phyloP scores from a whole-genome alignment of 1,140 invertebrate species.

The Lepidurus couesii region DNA sequence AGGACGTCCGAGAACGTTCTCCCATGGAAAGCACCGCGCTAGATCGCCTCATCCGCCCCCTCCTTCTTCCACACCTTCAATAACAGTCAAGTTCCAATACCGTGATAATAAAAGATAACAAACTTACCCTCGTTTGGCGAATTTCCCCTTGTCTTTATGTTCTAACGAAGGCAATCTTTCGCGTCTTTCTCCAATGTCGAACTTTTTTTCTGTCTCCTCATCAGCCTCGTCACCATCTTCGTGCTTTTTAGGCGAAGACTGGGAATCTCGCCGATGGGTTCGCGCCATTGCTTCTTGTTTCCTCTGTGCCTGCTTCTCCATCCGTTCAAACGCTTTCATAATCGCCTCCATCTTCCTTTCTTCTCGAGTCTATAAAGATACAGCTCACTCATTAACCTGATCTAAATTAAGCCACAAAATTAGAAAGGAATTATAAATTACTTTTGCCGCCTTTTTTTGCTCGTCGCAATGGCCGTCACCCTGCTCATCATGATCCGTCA shows the following conservation, averaged over 20 bases:
- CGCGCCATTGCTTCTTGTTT: slow-evolving; percentile 46
- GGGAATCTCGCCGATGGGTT: slow-evolving; percentile 34
- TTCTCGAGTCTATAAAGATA: slow-evolving; percentile 65
- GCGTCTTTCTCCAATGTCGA: slow-evolving; percentile 1
- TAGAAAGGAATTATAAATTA: slow-evolving; percentile 15
- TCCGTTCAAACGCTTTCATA: slow-evolving; percentile 75
- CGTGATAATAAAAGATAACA: background rate
- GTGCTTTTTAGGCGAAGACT: slow-evolving; percentile 38
- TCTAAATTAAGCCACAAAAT: background rate
- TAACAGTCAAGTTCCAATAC: no score
- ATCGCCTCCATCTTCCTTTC: slow-evolving; percentile 95
- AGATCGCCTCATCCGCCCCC: slow-evolving; percentile 35
- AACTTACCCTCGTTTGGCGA: slow-evolving; percentile 29
- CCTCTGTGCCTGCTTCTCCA: slow-evolving; percentile 52
- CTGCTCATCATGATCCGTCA: background rate
- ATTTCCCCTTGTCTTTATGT: slow-evolving; percentile 37
- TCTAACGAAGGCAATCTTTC: slow-evolving; percentile 25
- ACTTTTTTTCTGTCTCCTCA: slow-evolving; percentile 30
- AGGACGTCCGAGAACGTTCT: slow-evolving; percentile 33
- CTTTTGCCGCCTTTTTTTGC: background rate
- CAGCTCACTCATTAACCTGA: background rate
- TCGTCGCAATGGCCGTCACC: background rate
- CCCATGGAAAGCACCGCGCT: slow-evolving; percentile 26
- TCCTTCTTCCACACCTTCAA: background rate
- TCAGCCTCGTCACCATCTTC: slow-evolving; percentile 37